Percentiles rank a stretch among this genome's conserved stretches.
These are phyloP conservation scores for Bursaphelenchus okinawaensis DNA, from an alignment of 2,888 invertebrate genomes.

Conservation along the genomic window DNA sequence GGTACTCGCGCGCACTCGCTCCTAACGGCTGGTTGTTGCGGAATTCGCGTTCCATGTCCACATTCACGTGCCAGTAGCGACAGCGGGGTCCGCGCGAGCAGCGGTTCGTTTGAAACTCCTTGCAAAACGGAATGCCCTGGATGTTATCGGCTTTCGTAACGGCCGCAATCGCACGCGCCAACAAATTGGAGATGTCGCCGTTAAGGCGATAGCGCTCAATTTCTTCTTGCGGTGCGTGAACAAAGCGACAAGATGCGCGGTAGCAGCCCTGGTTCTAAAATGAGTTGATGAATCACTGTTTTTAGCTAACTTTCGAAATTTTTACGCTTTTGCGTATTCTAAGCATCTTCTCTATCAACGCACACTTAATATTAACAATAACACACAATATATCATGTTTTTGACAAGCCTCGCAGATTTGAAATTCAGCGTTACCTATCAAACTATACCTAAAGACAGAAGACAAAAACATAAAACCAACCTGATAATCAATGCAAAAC, in stretches of 20 bases:
- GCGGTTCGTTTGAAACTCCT: constrained; percentile 53
- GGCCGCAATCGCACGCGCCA: constrained; percentile 60
- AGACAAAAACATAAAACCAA: too few species aligned
- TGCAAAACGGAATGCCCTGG: constrained; percentile 56
- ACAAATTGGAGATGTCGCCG: constrained; percentile 67
- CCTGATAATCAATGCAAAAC: constrained; percentile 66
- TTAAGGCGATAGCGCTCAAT: constrained; percentile 70
- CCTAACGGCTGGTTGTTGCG: neutral
- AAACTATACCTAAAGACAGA: too few species aligned
- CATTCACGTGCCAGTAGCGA: constrained; percentile 52
- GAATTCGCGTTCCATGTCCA: constrained; percentile 16
- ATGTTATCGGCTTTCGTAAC: constrained; percentile 54
- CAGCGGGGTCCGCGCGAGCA: constrained; percentile 53
- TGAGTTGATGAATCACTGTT: too few species aligned
- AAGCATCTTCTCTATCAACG: too few species aligned
- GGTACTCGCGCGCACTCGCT: neutral
- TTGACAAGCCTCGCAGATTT: too few species aligned
- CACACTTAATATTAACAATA: too few species aligned
- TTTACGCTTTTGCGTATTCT: too few species aligned
- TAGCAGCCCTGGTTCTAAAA: constrained; percentile 68
- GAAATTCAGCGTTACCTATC: too few species aligned
- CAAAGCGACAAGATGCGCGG: constrained; percentile 64
- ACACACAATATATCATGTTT: too few species aligned
- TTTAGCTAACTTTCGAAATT: too few species aligned
- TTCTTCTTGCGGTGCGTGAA: constrained; percentile 71